Evolutionary conservation across 2,888 invertebrate species (phyloP), one percentile per base, ranked within the genome.

Genomic region (Coleophora deauratella): DNA sequence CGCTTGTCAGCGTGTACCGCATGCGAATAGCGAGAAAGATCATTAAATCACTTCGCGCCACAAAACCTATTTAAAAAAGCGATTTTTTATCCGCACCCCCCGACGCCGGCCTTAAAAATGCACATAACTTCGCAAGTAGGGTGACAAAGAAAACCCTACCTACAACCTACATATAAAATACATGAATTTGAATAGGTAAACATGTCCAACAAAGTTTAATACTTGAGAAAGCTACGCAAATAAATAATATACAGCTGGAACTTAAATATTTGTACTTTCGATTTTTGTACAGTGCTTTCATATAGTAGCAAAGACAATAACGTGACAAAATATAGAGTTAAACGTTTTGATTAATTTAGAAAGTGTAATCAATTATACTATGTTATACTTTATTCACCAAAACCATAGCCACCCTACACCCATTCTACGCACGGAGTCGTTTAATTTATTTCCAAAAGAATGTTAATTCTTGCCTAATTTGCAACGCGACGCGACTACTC

Each of bases 21-120:
- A 80, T 82, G 59, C 59, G 66, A 77, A 79, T 70, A 52, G 65
- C 49, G 62, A 47, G 52, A 59, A 58, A 66, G 59, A 70, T 78
- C 82, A 76, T 81, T 82, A 81, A 82, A 85, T 81, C 84, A 75
- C 76, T 75, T 67, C 72, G 66, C 63, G 65, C 74, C 74, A 65
- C 73, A 69, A 65, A 78, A 72, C 66, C 80, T 79, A 75, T 79
- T 80, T 73, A 76, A 79, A 78, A 76, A 79, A 67, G 70, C 75
- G 71, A 79, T 80, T 78, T 76, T 79, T 80, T 78, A 78, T 72
- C 65, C 68, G 63, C 64, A 41, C 49, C 31, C 50, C 67, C 57
- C 57, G 50, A 54, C 50, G 48, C 47, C 45, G 44, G 47, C 53
- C 64, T 59, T 51, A 51, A 52, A 56, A 58, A 52, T 55, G 55